Evolutionary conservation across 2,113 vertebrate species (phyloP).

Genomic region (Aegithalos caudatus): DNA sequence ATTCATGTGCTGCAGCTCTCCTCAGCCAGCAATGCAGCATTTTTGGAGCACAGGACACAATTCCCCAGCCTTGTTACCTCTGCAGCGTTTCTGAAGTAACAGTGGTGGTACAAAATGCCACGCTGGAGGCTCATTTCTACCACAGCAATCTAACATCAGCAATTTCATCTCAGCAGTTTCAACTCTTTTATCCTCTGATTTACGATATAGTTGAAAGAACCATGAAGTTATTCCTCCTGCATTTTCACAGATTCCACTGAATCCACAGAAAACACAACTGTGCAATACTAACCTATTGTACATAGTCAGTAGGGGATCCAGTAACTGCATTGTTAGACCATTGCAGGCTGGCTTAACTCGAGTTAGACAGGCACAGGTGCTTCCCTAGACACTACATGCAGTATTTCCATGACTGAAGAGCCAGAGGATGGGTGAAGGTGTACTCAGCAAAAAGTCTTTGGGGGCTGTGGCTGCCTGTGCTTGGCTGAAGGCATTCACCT

Average conservation of each 20-base stretch:
- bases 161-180: neutral
- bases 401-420: neutral
- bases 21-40: neutral
- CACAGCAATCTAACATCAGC: neutral
- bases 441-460: neutral
- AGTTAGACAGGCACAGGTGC: neutral
- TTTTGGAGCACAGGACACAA: neutral
- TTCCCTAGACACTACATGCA: neutral
- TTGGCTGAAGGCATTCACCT: neutral
- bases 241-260: neutral
- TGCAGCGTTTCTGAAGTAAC: neutral
- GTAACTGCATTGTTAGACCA: neutral
- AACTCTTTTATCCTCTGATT: neutral
- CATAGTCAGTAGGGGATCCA: neutral
- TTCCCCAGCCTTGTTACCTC: neutral
- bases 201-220: neutral
- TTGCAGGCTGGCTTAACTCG: neutral
- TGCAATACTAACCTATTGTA: neutral
- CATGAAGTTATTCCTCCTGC: neutral
- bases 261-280: neutral
- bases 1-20: neutral
- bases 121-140: neutral
- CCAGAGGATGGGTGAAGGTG: neutral
- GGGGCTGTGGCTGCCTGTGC: neutral
- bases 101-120: neutral